Conservation (phyloP, 2,113 vertebrate species). For the Cyanoderma ruficeps region DNA sequence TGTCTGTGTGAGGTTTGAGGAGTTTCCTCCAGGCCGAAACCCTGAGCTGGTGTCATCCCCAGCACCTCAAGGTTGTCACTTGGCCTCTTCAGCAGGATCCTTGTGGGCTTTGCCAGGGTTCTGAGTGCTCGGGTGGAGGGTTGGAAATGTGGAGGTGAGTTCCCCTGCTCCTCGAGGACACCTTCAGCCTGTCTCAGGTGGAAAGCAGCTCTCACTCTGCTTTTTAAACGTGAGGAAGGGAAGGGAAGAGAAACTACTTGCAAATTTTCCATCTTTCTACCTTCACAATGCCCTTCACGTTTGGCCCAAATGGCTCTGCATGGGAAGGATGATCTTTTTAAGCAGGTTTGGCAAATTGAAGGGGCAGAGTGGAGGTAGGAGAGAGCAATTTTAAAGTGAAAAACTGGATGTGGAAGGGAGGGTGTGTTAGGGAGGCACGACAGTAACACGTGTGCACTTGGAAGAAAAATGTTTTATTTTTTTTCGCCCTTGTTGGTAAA, state of each 20-base stretch:
- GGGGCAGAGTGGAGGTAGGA: neutral
- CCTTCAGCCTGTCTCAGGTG: fast-evolving
- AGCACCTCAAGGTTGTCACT: no score
- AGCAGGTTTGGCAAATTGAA: neutral
- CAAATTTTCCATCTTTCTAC: fast-evolving
- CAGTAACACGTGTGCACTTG: fast-evolving
- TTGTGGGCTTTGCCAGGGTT: neutral
- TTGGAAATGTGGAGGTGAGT: neutral
- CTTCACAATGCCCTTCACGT: neutral
- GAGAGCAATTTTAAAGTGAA: neutral
- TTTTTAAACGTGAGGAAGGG: neutral
- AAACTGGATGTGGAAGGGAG: neutral
- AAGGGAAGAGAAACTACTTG: neutral
- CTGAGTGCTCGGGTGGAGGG: neutral
- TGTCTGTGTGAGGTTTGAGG: neutral
- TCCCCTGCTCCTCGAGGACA: neutral
- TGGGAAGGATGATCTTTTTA: neutral
- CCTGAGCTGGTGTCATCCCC: fast-evolving
- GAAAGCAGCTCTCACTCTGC: neutral
- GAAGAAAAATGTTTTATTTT: neutral
- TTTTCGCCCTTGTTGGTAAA: neutral
- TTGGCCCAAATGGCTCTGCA: neutral
- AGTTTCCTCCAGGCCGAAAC: neutral
- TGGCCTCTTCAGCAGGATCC: neutral
- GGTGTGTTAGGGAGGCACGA: neutral